Evolutionary conservation across 2,888 invertebrate species (phyloP).

Genomic region (Nasonia oneida): DNA sequence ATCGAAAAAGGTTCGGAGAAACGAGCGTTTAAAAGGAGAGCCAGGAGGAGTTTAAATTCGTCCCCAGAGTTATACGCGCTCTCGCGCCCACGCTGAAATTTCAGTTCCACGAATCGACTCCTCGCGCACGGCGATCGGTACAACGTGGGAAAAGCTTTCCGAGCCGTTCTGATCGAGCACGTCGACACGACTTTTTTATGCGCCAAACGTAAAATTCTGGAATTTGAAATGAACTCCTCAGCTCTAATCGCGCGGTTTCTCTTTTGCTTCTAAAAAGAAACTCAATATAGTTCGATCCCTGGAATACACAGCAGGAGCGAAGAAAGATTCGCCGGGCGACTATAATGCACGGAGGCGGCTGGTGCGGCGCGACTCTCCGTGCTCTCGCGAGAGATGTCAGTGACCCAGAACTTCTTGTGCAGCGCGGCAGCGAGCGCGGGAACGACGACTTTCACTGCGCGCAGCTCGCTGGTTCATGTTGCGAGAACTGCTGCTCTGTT

Average conservation of each 20-base stretch:
- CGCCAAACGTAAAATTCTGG: neutral
- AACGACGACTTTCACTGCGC: constrained; percentile 69
- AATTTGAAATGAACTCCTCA: neutral
- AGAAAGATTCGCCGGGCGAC: neutral
- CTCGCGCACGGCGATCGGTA: neutral
- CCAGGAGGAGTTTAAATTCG: neutral
- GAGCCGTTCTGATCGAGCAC: neutral
- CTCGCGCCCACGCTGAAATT: constrained; percentile 16
- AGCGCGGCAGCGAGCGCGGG: constrained; percentile 62
- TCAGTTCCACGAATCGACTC: constrained; percentile 1
- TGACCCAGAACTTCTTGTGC: constrained; percentile 69
- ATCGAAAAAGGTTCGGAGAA: no score
- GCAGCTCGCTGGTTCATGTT: constrained; percentile 5
- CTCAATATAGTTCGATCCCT: no score
- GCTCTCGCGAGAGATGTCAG: constrained; percentile 68
- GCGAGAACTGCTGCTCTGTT: neutral
- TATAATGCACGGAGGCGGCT: neutral
- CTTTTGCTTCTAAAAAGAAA: no score
- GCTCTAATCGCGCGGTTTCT: no score
- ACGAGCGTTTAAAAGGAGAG: no score
- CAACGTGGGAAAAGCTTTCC: neutral
- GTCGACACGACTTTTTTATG: neutral
- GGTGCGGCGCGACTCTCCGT: neutral
- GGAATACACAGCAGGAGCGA: neutral
- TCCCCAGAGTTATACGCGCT: neutral